Evolutionary conservation across 2,113 vertebrate species (phyloP), one percentile per base, ranked within the genome.

Genomic region (Aegithalos caudatus): DNA sequence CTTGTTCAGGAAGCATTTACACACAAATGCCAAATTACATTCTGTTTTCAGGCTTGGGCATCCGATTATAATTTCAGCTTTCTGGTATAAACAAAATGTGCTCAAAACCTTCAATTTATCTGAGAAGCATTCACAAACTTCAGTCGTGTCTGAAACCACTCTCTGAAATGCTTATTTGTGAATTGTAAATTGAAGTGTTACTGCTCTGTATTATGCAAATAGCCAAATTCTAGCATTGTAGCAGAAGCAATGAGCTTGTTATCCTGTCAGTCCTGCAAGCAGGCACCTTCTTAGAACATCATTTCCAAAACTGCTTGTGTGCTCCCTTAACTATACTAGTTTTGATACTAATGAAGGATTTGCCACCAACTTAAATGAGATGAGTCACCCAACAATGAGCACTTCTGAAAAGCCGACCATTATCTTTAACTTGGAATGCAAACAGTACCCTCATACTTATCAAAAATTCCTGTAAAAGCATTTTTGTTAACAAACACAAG

Each of bases 141-240:
- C 72, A 86, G 58, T 65, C 1, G 0, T 72, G 90, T 85, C 79
- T 62, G 64, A 92, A 90, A 35, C 28, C 37, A 44, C 80, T 65
- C 57, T 71, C 87, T 93, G 69, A 94, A 94, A 92, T 47, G 57
- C 69, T 92, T 84, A 78, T 81, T 67, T 10, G 5, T 88, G 76
- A 91, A 89, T 35, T 81, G 91, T 74, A 86, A 95, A 92, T 83
- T 40, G 23, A 94, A 86, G 70, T 28, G n/a, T 67, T 96, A 64
- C 86, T 79, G 86, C 44, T 86, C 44, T 60, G 4, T 87, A 45
- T 91, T 94, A 89, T 89, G 83, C 83, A 95, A 94, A 91, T 37
- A 74, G 35, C 17, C 48, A 37, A 81, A 89, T 69, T 80, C 72
- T 48, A 92, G 40, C 48, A 81, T 24, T 92, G 51, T 66, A 86